A percentile compares a stretch with the other conserved stretches of the same genome.
Conservation (phyloP, 1,140 invertebrate species). For the Chironomus striatipennis region DNA sequence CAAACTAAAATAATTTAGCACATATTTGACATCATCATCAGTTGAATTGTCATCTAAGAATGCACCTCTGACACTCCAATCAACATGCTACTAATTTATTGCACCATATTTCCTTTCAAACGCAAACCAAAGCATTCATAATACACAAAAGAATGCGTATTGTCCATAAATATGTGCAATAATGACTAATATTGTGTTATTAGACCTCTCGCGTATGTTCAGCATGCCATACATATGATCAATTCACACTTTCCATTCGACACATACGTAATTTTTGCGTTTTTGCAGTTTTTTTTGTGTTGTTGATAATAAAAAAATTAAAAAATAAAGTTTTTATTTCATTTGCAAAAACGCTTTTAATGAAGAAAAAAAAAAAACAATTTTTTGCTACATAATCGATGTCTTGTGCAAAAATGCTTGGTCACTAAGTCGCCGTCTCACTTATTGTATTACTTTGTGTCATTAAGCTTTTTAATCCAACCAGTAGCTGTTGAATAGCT, state of each 20-base stretch:
- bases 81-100: too few species aligned
- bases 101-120: too few species aligned
- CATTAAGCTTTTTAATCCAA: not conserved
- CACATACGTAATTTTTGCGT: not conserved
- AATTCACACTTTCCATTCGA: conserved; percentile 1
- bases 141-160: too few species aligned
- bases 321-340: not conserved
- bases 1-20: too few species aligned
- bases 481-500: not conserved
- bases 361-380: not conserved
- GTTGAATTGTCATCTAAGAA: too few species aligned
- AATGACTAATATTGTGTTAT: not conserved
- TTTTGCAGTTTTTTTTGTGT: not conserved
- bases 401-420: not conserved
- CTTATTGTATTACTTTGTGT: too few species aligned
- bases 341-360: not conserved
- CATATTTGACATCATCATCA: too few species aligned
- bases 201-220: not conserved
- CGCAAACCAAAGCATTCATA: too few species aligned
- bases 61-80: too few species aligned
- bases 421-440: not conserved
- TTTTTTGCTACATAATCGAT: not conserved
- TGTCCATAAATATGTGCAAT: not conserved
- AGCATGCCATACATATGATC: conserved; percentile 5
- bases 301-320: not conserved